Evolutionary conservation across 2,113 vertebrate genomes (phyloP), one percentile per base, ranked within the genome.

Genomic region (Electrona antarctica): DNA sequence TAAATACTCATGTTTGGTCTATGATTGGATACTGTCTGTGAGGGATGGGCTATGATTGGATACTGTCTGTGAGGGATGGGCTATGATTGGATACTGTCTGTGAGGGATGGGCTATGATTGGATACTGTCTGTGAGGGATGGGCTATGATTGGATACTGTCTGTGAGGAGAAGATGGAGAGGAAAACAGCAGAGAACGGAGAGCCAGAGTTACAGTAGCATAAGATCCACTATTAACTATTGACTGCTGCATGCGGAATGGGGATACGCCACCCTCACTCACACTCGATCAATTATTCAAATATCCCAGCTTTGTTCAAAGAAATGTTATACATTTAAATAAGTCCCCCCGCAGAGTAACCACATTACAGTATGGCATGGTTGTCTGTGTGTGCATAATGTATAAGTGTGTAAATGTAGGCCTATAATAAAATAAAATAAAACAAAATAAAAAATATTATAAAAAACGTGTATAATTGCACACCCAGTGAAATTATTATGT

Each of bases 211-310:
- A 64, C 2, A 29, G 49, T 41, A 46, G 56, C 0, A 61, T 63
- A 51, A 21, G 21, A 15, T 49, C n/a, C 6, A 12, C 3, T 48
- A 12, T 47, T 48, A 41, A n/a, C 61, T 49, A 21, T 51, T 15
- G n/a, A 60, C 28, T 75, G 5, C 70, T 75, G 29, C 41, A 33
- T 59, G 47, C 13, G 41, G 47, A 49, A 33, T 59, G 47, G 11
- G 41, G 47, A 49, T 57, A 73, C 10, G 55, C 57, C 66, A 74
- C 56, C 48, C 70, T 67, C 75, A 65, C 70, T 60, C 48, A 63
- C 60, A 78, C 66, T 56, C 59, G 73, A 78, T 88, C 71, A 81
- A 81, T 90, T 84, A 90, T 88, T 84, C 67, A 83, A 62, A 73
- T 75, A 59, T 64, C 64, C 14, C 46, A 67, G 50, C 74, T 80